These are phyloP conservation scores for Tinea semifulvella DNA, from an alignment of 2,888 invertebrate genomes.

Conservation along the genomic window DNA sequence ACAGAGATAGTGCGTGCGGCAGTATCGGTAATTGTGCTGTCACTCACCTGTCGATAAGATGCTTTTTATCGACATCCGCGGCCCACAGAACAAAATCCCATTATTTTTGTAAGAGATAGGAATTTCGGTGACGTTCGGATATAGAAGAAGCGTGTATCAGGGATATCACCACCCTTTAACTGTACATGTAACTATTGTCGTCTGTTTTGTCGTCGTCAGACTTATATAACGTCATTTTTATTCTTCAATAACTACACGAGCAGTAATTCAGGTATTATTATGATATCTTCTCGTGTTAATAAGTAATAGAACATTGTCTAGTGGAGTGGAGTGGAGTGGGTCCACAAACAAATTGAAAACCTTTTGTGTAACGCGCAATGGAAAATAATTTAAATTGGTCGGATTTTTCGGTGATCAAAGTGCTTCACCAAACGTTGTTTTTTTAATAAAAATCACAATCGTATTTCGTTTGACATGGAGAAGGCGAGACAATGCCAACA, in stretches of 20 bases:
- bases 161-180: too few relatives aligned
- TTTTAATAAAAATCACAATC: slow-evolving; percentile 1
- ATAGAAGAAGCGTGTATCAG: too few relatives aligned
- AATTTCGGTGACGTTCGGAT: neutral
- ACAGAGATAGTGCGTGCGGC: slow-evolving; percentile 5
- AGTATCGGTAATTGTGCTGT: slow-evolving; percentile 8
- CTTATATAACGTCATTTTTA: too few relatives aligned
- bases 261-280: too few relatives aligned
- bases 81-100: neutral
- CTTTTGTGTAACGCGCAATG: neutral
- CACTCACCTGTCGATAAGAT: slow-evolving; percentile 7
- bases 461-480: slow-evolving; percentile 7
- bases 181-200: too few relatives aligned
- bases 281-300: too few relatives aligned
- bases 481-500: neutral
- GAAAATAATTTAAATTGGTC: neutral
- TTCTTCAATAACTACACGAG: too few relatives aligned
- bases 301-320: too few relatives aligned
- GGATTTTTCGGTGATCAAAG: slow-evolving; percentile 1
- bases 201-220: too few relatives aligned
- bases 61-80: slow-evolving; percentile 4
- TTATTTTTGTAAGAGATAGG: slow-evolving; percentile 8
- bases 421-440: neutral
- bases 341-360: neutral
- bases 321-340: neutral